Evolutionary conservation across 2,888 invertebrate species (phyloP).

Genomic region (Rhagonycha lutea): DNA sequence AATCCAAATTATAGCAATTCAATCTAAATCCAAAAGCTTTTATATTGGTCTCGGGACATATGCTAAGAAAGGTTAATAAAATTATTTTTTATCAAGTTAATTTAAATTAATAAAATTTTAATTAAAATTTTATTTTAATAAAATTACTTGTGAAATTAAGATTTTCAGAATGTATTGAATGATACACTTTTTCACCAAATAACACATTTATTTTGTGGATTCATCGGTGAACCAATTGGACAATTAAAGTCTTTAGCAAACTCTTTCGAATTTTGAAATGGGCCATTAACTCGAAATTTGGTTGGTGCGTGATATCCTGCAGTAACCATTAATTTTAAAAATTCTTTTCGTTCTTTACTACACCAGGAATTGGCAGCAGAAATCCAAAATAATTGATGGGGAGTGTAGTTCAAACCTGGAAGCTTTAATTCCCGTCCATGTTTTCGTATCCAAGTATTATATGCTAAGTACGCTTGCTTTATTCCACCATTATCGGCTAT

Average conservation of each 20-base stretch:
- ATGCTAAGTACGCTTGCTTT: constrained; percentile 15
- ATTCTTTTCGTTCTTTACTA: constrained; percentile 1
- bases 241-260: constrained; percentile 23
- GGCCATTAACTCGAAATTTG: not conserved
- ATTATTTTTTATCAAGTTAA: too few species aligned
- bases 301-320: constrained; percentile 6
- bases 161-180: too few species aligned
- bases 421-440: constrained; percentile 2
- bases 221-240: constrained; percentile 9
- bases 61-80: too few species aligned
- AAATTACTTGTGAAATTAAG: not conserved
- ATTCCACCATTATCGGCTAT: constrained; percentile 23
- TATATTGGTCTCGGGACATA: too few species aligned
- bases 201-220: constrained; percentile 16
- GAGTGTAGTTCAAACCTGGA: constrained; percentile 11
- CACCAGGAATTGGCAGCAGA: constrained; percentile 10
- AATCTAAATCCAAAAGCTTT: too few species aligned
- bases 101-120: too few species aligned
- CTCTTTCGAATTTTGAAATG: constrained; percentile 7
- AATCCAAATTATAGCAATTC: too few species aligned
- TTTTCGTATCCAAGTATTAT: constrained; percentile 1
- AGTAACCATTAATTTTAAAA: not conserved
- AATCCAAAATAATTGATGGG: constrained; percentile 22
- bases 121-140: too few species aligned
- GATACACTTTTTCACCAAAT: constrained; percentile 8